Conservation (phyloP, 2,888 invertebrate species). For the Tortricodes alternella region DNA sequence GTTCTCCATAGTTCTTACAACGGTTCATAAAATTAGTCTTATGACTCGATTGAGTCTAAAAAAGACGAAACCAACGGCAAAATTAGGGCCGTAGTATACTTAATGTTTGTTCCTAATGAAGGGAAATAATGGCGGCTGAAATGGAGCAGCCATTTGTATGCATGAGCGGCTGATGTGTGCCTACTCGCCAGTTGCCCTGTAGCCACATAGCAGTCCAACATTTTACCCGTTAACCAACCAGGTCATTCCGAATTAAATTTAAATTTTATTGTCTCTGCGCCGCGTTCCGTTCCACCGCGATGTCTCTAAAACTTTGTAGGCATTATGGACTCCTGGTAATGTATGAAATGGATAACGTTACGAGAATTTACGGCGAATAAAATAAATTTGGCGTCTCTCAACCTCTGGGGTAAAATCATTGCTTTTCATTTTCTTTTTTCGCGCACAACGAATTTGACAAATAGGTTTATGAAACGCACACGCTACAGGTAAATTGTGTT, state of each 20-base stretch:
- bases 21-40: slow-evolving; percentile 3
- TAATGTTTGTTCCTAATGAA: slow-evolving; percentile 13
- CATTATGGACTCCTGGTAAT: slow-evolving; percentile 16
- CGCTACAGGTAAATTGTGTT: neutral
- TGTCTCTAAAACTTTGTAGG: slow-evolving; percentile 13
- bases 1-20: neutral
- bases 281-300: slow-evolving; percentile 1
- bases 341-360: slow-evolving; percentile 18
- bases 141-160: slow-evolving; percentile 20
- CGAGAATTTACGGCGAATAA: slow-evolving; percentile 16
- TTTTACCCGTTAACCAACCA: slow-evolving; percentile 1
- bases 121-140: neutral
- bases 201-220: neutral
- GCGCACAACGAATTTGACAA: slow-evolving; percentile 4
- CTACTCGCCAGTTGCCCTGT: neutral
- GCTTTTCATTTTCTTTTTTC: slow-evolving; percentile 21
- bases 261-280: slow-evolving; percentile 16
- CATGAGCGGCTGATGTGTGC: slow-evolving; percentile 9
- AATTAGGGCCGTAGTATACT: neutral
- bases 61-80: neutral
- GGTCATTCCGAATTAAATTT: slow-evolving; percentile 21
- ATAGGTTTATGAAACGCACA: slow-evolving; percentile 14
- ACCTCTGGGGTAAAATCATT: slow-evolving; percentile 20
- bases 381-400: slow-evolving; percentile 21
- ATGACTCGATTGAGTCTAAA: neutral